Base-by-base conservation (phyloP, 2,113 vertebrate genomes). In the Gnathonemus longibarbis region DNA sequence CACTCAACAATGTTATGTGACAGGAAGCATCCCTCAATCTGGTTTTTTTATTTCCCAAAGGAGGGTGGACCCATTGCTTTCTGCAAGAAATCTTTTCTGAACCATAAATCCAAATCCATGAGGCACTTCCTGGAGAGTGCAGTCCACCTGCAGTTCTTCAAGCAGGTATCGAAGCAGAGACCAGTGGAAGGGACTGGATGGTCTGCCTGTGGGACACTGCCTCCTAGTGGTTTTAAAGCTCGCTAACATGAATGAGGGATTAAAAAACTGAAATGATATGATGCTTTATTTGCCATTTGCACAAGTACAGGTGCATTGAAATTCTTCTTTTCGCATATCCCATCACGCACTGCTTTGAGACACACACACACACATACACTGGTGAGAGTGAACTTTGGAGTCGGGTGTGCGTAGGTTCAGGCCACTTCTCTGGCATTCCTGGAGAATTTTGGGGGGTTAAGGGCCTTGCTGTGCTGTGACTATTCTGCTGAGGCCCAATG, bases 91-190 rank as follows among this genome's bases (percentile, higher is more conserved):
- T 89, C 93, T 11, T 98, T 98, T 92, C 48, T 98, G 88, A 95
- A 95, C 74, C 96, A 97, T 90, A 98, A 96, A 88, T 96, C 96
- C 1, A 88, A 93, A 52, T 93, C 94, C 31, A 95, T 96, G 94
- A 97, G 96, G 90, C 94, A 94, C 85, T 98, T 98, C 93, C 95
- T 97, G 39, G 95, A 94, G 89, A 94, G 94, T 21, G 97, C 97
- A 0, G 92, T 97, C 39, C 97, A 98, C 92, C 94, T 97, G 77
- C 97, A 98, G 93, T 96, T 96, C 53, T 98, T 98, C 94, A 97
- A 97, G 92, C 96, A 98, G 97, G 97, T 98, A 92, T 0, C 1
- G 2, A 52, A 24, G 13, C 5, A 74, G 35, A 49, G 8, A 50
- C 35, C 35, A 58, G 15, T 83, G 15, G 24, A 48, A 83, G 49